Evolutionary conservation across 1,140 invertebrate genomes (phyloP), one percentile per base, ranked within the genome.

Genomic region (Glossosoma conforme): DNA sequence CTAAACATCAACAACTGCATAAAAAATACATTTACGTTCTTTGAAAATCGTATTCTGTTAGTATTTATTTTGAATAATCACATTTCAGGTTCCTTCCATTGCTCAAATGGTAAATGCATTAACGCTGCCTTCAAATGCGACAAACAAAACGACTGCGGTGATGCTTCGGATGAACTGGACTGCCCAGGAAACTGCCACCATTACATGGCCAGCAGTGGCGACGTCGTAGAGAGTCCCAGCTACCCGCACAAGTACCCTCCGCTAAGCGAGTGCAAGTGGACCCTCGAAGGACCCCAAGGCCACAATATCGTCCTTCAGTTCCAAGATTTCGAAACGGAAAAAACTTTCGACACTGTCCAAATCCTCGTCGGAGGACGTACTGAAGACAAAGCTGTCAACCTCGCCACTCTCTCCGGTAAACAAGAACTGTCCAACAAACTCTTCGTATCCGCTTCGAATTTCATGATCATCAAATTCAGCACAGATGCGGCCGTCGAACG

Each of bases 401-500:
- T 97, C 52, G 91, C 89, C 0, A 95, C 91, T 1, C 68, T 98
- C 5, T 97, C 93, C 8, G 94, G 94, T 47, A 85, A 89, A 70
- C 82, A 88, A 67, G 86, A 92, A 65, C 65, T 91, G 41, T 83
- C 86, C 32, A 87, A 81, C 49, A 86, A 87, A 63, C 80, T 89
- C 2, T 95, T 89, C 68, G 89, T 93, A 3, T 95, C 93, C 1
- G 93, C 92, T 13, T 94, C 92, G 11, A 98, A 98, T 68, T 95
- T 97, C 59, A 97, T 98, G 91, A 94, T 97, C 48, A 84, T 98
- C 52, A 96, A 95, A 70, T 98, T 98, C 73, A 89, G 89, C 57
- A 89, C 92, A 0, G 95, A 98, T 66, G 86, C 86, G 9, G 89
- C 90, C 2, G 91, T 96, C 18, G 93, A 97, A 75, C 86, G 87